These are phyloP conservation scores for Gobio occitaniae DNA, from an alignment of 2,797 vertebrate genomes.

Conservation along the genomic window DNA sequence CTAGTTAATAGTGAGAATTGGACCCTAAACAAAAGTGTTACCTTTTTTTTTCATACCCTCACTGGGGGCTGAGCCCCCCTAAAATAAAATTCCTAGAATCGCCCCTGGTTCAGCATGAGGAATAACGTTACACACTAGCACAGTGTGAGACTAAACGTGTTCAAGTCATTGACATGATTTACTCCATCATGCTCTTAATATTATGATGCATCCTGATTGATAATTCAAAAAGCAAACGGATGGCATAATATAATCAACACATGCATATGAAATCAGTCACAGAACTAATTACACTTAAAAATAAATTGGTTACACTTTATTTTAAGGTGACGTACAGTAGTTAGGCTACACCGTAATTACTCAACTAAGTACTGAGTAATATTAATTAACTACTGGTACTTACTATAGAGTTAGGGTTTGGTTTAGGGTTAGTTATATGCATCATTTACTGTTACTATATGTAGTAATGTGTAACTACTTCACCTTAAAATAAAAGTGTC, in stretches of 20 bases:
- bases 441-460: no score
- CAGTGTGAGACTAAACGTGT: background rate
- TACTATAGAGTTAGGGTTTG: no score
- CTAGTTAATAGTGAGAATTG: no score
- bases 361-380: background rate
- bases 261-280: background rate
- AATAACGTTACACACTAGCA: background rate
- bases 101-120: background rate
- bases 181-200: background rate
- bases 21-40: no score
- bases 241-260: background rate
- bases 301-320: background rate
- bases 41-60: no score
- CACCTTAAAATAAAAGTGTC: no score
- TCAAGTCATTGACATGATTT: constrained; percentile 3
- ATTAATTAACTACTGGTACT: background rate
- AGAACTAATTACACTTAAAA: background rate
- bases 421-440: no score
- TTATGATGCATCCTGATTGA: background rate
- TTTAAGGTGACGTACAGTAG: background rate
- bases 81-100: no score
- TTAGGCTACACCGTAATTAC: background rate
- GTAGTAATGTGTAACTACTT: no score
- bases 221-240: background rate
- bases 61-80: no score